phyloP scores from a whole-genome alignment of 2,797 vertebrate species.

The Chiloscyllium punctatum region DNA sequence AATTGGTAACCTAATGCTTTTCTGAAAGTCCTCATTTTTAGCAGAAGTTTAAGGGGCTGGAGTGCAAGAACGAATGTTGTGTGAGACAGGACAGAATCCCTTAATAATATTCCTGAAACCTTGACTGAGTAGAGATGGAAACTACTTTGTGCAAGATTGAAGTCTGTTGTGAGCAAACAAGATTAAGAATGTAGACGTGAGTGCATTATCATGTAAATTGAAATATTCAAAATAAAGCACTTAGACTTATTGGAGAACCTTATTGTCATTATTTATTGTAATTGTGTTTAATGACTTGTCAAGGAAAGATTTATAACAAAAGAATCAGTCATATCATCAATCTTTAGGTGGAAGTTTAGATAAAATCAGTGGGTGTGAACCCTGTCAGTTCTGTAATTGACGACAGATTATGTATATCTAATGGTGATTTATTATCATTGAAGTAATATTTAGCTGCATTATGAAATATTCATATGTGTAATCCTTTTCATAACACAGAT shows the following conservation, averaged over 20 bases:
- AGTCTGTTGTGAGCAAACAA: neutral
- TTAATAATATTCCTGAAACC: neutral
- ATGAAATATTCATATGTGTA: neutral
- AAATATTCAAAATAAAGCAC: neutral
- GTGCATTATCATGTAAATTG: neutral
- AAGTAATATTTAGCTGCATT: neutral
- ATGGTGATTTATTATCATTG: neutral
- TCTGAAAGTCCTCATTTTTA: neutral
- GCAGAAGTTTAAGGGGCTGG: neutral
- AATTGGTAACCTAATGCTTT: neutral
- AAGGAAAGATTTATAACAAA: neutral
- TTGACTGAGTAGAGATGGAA: neutral
- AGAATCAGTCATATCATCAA: neutral
- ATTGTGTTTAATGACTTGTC: neutral
- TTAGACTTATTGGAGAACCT: too few species aligned
- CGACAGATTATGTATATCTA: neutral
- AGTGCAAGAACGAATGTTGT: neutral
- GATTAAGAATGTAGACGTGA: neutral
- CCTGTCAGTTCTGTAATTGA: neutral
- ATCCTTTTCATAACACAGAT: neutral
- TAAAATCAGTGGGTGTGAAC: neutral
- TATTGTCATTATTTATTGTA: neutral
- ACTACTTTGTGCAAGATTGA: neutral
- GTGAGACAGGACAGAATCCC: neutral
- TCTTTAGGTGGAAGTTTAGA: neutral